Base-by-base conservation (phyloP, 2,888 invertebrate species). In the Torymus auratus region DNA sequence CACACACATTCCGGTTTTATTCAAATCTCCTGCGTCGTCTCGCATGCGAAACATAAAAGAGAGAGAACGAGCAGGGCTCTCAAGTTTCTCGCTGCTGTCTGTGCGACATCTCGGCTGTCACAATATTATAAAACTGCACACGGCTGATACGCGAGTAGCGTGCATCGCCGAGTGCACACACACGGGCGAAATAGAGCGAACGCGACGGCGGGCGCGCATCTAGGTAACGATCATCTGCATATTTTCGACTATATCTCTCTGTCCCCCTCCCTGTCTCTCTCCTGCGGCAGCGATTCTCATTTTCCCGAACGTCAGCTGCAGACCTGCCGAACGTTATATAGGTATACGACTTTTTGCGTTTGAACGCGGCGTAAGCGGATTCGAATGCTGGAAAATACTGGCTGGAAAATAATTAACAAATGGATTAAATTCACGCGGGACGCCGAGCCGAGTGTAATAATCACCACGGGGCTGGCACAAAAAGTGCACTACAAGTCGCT, bases 1-100 rank as follows among this genome's bases (percentile, higher is more conserved):
- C 64, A 64, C 60, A 56, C 58, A 20, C 65, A 28, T 76, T 80
- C 53, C 55, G 53, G 72, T 76, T 60, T 64, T 28, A 14, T 28
- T 41, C 64, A 64, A 64, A 41, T 41, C 41, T 41, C 41, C 41
- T 41, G 41, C 41, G 41, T 41, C 41, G 7, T 41, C 41, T 41
- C 41, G 41, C 41, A 41, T 41, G 41, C 41, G 41, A 41, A 41
- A 41, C 7, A 41, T 41, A 41, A 41, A 41, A 41, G 7, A 41
- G 41, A 41, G 41, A 41, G 7, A 41, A 41, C 41, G 41, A 41
- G 41, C 41, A 7, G 41, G 41, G 41, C 7, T 41, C 7, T 10
- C 41, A 41, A 41, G 41, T 41, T 64, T 70, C 67, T 23, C 14
- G 17, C 15, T 58, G 58, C 69, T 64, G 61, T 77, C 78, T 23